Base-by-base conservation (phyloP, 2,797 vertebrate genomes). In the Sebastes cheni region DNA sequence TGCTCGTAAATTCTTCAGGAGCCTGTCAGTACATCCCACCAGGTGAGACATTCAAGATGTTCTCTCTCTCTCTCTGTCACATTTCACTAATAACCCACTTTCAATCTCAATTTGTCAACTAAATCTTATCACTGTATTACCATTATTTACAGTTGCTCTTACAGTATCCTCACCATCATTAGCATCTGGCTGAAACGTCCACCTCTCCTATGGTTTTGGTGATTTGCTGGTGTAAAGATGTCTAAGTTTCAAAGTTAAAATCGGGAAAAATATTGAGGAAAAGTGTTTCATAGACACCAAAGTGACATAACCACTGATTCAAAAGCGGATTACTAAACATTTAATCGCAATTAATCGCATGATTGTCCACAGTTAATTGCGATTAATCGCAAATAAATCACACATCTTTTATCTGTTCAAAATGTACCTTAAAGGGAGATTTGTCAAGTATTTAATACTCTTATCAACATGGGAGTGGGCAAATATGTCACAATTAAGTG, bases 11-110 rank as follows among this genome's bases (percentile, higher is more conserved):
- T 85, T 93, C 96, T 6, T 95, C 97, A 68, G 97, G 97, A 81
- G 84, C 95, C 78, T 98, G 97, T 82, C 97, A 98, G 87, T 98
- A 98, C 86, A 95, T 98, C 79, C 97, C 97, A 84, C 97, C 97
- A 96, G 97, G 97, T 98, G 89, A 91, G 91, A 46, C 23, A 67
- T 75, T 68, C 6, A 91, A 79, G 88, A 23, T 27, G 66, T 59
- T 34, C 5, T 34, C 11, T 58, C 12, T 46, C 30, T 58, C 12
- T 46, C 29, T 46, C 30, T 50, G 9, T 46, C 32, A 66, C 22
- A 30, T 23, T 64, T 25, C 23, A 42, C 34, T 27, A 67, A 34
- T 59, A 52, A 23, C 16, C 25, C 5, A 67, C 3, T 27, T 55
- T 36, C 5, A 13, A 13, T 39, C 29, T 30, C 2, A 23, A 46